Percentiles rank a stretch among this genome's conserved stretches.
Evolutionary conservation across 2,888 invertebrate genomes (phyloP).

Genomic region (Dascillus cervinus): DNA sequence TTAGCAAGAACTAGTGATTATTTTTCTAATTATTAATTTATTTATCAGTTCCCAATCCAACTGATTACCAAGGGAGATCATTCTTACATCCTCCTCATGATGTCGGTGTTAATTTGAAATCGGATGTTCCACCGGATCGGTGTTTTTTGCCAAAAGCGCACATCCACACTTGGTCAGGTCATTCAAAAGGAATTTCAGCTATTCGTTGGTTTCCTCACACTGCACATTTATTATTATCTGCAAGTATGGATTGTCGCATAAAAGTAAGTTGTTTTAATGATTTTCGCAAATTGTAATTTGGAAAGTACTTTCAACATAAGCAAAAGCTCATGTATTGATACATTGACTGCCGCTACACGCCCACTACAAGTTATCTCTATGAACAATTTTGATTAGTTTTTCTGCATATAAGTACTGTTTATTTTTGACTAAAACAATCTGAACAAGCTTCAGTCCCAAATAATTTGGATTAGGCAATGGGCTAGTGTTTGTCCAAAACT

Average conservation of each 20-base stretch:
- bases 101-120: constrained; percentile 80
- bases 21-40: constrained; percentile 7
- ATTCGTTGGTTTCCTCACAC: constrained; percentile 92
- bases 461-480: too few relatives aligned
- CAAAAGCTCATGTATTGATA: too few relatives aligned
- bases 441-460: too few relatives aligned
- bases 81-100: constrained; percentile 91
- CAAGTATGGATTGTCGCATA: constrained; percentile 94
- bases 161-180: constrained; percentile 94
- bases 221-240: constrained; percentile 90
- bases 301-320: too few relatives aligned
- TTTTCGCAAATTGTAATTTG: too few relatives aligned
- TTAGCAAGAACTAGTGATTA: neutral
- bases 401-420: too few relatives aligned
- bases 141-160: constrained; percentile 95
- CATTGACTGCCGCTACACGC: too few relatives aligned
- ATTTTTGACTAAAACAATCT: too few relatives aligned
- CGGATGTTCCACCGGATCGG: constrained; percentile 83
- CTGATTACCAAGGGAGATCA: constrained; percentile 95
- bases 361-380: too few relatives aligned
- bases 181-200: constrained; percentile 92
- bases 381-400: too few relatives aligned
- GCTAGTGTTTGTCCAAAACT: too few relatives aligned
- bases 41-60: constrained; percentile 76
- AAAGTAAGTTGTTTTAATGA: too few relatives aligned